phyloP scores from a whole-genome alignment of 2,113 vertebrate genomes.

The Hippolais icterina region DNA sequence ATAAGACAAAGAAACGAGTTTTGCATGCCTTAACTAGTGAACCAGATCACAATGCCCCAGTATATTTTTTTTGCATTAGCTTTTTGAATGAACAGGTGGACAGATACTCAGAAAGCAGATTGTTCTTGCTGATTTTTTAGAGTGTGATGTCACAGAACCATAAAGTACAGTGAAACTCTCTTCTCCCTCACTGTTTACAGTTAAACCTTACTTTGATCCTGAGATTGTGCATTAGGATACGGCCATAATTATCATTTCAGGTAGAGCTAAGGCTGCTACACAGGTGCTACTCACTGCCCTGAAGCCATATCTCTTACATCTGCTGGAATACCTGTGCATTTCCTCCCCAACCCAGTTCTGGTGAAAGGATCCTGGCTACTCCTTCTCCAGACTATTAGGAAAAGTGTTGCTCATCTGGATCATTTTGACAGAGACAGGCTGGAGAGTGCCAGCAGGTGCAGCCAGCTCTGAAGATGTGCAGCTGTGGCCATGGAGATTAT shows the following conservation, averaged over 20 bases:
- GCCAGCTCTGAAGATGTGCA: background rate
- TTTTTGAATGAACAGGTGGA: background rate
- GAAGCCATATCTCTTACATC: background rate
- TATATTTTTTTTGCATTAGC: background rate
- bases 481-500: accelerated
- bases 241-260: background rate
- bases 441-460: background rate
- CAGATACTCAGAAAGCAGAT: background rate
- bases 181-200: background rate
- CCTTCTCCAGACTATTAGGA: background rate
- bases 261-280: background rate
- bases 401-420: background rate
- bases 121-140: background rate
- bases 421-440: background rate
- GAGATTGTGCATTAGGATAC: background rate
- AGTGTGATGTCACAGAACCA: background rate
- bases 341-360: background rate
- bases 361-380: background rate
- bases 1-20: background rate
- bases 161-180: background rate
- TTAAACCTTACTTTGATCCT: background rate
- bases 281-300: background rate
- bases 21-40: background rate
- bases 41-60: background rate
- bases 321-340: background rate